Conservation (phyloP, 2,797 vertebrate species). For the Poeciliopsis presidionis region DNA sequence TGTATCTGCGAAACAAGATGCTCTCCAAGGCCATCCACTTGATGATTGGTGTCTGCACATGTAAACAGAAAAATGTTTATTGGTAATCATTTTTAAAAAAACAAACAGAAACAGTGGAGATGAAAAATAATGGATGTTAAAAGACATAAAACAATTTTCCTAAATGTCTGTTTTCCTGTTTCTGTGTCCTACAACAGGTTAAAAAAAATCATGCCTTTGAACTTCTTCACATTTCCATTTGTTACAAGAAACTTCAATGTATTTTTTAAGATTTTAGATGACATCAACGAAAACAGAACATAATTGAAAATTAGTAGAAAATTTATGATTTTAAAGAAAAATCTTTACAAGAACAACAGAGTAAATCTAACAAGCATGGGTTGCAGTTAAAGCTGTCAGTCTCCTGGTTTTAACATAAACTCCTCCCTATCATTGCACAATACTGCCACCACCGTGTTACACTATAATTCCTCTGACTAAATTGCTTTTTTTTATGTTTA, state of each 20-base stretch:
- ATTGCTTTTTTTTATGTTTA: background rate
- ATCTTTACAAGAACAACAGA: background rate
- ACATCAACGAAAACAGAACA: background rate
- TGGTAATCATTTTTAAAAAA: background rate
- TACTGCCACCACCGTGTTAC: background rate
- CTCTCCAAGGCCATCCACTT: conserved; percentile 98
- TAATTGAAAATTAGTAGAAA: background rate
- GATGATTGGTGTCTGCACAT: conserved; percentile 88
- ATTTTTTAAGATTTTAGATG: background rate
- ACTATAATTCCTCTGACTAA: background rate
- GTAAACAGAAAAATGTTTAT: background rate
- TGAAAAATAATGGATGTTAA: background rate
- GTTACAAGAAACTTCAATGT: background rate
- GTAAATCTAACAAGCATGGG: background rate
- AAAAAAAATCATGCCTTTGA: background rate
- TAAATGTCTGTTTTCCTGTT: background rate
- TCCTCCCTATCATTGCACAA: background rate
- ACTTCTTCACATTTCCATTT: background rate
- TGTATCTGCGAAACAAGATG: conserved; percentile 93
- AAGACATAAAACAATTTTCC: background rate
- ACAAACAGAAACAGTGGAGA: background rate
- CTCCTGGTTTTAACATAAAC: background rate
- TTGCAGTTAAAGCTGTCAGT: background rate
- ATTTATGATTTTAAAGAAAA: background rate
- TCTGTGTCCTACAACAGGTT: background rate